A percentile compares a stretch with the other conserved stretches of the same genome.
Evolutionary conservation across 2,113 vertebrate species (phyloP).

Genomic region (Grallaria varia): DNA sequence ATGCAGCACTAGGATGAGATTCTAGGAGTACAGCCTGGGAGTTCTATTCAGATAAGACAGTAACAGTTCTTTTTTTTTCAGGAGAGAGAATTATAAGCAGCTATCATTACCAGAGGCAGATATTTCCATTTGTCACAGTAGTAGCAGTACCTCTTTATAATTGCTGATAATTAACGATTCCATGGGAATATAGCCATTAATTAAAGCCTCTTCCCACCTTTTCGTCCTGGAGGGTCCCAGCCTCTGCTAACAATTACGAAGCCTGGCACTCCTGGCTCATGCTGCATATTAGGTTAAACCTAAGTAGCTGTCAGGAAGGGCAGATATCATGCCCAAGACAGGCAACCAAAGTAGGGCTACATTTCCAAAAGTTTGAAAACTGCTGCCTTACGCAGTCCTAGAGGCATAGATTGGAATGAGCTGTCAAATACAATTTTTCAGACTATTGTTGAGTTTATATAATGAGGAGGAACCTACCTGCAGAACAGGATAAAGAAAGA

Average conservation of each 20-base stretch:
- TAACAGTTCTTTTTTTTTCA: background rate
- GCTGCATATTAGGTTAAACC: background rate
- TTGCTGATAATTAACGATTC: background rate
- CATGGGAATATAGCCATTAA: background rate
- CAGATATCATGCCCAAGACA: background rate
- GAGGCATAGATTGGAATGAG: constrained; percentile 11
- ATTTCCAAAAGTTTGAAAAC: constrained; percentile 1
- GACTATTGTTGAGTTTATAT: background rate
- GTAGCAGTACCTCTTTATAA: background rate
- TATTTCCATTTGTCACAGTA: background rate
- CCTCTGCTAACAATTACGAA: background rate
- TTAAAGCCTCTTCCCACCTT: background rate
- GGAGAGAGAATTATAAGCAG: background rate
- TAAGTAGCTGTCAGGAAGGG: background rate
- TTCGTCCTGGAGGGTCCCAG: background rate
- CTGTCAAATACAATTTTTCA: constrained; percentile 39
- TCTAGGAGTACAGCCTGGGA: background rate
- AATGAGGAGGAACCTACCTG: constrained; percentile 35
- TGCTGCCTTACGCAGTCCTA: background rate
- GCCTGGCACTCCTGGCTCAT: background rate
- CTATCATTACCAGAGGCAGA: background rate
- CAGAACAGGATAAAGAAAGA: background rate
- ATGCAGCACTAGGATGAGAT: background rate
- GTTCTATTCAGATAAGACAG: background rate
- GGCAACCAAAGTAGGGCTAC: background rate